Base-by-base conservation (phyloP, 1,140 invertebrate species). In the Diploscapter pachys region DNA sequence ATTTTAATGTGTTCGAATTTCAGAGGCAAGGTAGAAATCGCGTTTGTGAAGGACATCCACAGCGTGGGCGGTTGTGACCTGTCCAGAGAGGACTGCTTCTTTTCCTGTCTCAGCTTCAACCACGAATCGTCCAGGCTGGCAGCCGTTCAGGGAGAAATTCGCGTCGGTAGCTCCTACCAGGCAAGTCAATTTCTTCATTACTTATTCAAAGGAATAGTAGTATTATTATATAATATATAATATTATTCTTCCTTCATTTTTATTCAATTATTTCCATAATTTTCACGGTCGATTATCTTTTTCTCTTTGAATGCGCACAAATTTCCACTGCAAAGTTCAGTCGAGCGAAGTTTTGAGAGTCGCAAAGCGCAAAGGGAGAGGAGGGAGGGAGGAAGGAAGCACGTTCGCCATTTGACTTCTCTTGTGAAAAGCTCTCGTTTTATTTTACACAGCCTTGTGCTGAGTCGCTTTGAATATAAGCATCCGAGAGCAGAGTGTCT, bases 151-250 rank as follows among this genome's bases (percentile, higher is more conserved):
- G 93, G 93, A 86, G 93, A 95, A 89, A 96, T 96, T 87, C 90
- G 93, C 89, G 92, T 95, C 88, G 94, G 94, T 88, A 91, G 92
- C 87, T 92, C 92, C 86, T 93, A 94, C 89, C 93, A 94, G 92
- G 93, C 93, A 80, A 81, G 83, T 68, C 64, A 67, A 76, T 63
- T 70, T 75, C 8, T 52, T 64, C 66, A 52, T 56, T 53, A 13
- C n/a, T 49, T 31, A 64, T 5, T 51, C 11, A 31, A 79, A 69
- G 50, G 9, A 52, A 55, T 6, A 13, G 48, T 13, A 68, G 9
- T 9, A 49, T 52, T 13, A 51, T 9, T 52, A 13, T 63, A 13
- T 6, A 48, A n/a, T 5, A 49, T n/a, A 31, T 9, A 8, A 11
- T 67, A 11, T 31, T 63, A 55, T 13, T 55, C 5, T 48, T 67